Evolutionary conservation across 1,140 invertebrate species (phyloP).

Genomic region (Diachasmimorpha longicaudata): DNA sequence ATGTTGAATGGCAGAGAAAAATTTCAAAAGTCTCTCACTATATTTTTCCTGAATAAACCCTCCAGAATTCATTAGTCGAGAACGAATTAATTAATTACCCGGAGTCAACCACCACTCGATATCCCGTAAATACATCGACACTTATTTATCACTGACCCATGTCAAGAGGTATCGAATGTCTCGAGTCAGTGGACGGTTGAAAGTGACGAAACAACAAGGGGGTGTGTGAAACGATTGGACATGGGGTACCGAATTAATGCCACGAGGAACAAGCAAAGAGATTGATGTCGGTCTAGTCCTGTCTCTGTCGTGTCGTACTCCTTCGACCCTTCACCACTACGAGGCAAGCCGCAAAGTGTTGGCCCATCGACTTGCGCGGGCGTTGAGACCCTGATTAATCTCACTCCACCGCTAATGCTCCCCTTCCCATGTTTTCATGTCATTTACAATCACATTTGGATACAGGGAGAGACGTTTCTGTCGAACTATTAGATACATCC

Average conservation of each 20-base stretch:
- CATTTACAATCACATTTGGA: slow-evolving; percentile 4
- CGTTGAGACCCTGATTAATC: slow-evolving; percentile 19
- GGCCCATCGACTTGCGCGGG: slow-evolving; percentile 17
- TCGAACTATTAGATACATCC: not conserved
- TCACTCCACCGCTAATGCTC: slow-evolving; percentile 4
- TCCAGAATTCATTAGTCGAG: not conserved
- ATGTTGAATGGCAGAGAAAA: no score
- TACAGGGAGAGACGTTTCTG: not conserved
- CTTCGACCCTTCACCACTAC: not conserved
- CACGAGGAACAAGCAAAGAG: slow-evolving; percentile 49
- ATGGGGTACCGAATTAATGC: slow-evolving; percentile 57
- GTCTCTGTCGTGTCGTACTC: slow-evolving; percentile 10
- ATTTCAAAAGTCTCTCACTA: no score
- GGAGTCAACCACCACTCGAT: no score
- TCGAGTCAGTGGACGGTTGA: slow-evolving; percentile 22
- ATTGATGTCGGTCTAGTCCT: slow-evolving; percentile 48
- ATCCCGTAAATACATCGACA: not conserved
- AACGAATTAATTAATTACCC: no score
- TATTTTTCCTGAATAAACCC: not conserved
- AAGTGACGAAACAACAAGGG: slow-evolving; percentile 32
- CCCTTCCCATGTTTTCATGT: slow-evolving; percentile 15
- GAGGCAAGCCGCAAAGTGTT: slow-evolving; percentile 16
- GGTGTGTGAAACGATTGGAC: slow-evolving; percentile 46
- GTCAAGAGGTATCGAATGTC: not conserved
- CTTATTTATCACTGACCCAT: not conserved